phyloP scores from a whole-genome alignment of 1,140 invertebrate genomes.

The Nylanderia fulva region DNA sequence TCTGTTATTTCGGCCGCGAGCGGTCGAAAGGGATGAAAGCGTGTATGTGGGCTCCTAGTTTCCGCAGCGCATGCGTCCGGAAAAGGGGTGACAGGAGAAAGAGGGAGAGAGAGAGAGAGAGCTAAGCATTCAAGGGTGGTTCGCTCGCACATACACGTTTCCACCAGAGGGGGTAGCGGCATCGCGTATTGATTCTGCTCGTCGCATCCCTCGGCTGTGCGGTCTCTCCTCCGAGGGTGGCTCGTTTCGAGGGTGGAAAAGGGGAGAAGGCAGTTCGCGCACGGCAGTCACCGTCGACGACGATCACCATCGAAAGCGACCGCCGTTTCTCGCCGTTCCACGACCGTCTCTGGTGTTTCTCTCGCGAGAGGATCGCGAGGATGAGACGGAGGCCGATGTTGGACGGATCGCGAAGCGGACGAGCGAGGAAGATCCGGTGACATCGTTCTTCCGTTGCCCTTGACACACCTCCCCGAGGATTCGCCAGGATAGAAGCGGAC shows the following conservation, averaged over 20 bases:
- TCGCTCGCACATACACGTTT: slow-evolving; percentile 75
- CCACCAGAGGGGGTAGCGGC: slow-evolving; percentile 76
- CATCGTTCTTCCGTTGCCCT: background rate
- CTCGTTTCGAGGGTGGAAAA: slow-evolving; percentile 52
- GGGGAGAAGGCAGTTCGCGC: slow-evolving; percentile 68
- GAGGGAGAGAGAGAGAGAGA: slow-evolving; percentile 12
- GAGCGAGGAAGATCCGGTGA: background rate
- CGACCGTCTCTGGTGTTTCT: background rate
- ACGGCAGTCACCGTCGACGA: slow-evolving; percentile 82
- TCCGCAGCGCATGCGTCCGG: slow-evolving; percentile 37
- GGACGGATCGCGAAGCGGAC: background rate
- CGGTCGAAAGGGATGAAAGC: slow-evolving; percentile 1
- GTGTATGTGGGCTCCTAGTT: slow-evolving; percentile 29
- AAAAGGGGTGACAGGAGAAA: background rate
- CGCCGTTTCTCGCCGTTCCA: slow-evolving; percentile 28
- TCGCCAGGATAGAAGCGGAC: background rate
- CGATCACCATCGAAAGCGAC: slow-evolving; percentile 66
- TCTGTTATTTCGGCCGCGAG: slow-evolving; percentile 30
- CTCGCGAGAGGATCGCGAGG: background rate
- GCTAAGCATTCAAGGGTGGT: slow-evolving; percentile 71
- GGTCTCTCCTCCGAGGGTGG: slow-evolving; percentile 49
- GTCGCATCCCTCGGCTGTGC: slow-evolving; percentile 75
- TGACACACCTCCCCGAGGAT: background rate
- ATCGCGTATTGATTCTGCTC: slow-evolving; percentile 83
- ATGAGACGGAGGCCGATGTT: background rate